Percentiles rank a stretch among this genome's conserved stretches.
Conservation (phyloP, 2,113 vertebrate species). For the Colaptes auratus region DNA sequence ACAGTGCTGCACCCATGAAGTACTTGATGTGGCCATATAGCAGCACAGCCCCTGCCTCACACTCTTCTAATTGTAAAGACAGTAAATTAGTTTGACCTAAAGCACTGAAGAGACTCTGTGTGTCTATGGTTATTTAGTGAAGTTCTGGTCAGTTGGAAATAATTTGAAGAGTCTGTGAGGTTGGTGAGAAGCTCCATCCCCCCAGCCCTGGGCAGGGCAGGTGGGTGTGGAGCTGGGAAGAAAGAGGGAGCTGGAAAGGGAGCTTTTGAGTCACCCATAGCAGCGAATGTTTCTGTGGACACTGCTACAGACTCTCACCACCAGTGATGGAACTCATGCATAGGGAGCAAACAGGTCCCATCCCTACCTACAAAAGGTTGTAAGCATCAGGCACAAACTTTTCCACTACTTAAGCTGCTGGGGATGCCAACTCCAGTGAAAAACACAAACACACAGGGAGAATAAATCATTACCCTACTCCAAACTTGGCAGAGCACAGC, state of each 20-base stretch:
- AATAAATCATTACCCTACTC: constrained; percentile 55
- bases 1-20: not conserved
- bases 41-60: not conserved
- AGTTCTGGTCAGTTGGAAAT: not conserved
- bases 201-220: not conserved
- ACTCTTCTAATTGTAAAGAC: not conserved
- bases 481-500: constrained; percentile 58
- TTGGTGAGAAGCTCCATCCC: not conserved
- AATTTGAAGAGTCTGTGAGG: not conserved
- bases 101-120: not conserved
- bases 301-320: not conserved
- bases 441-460: constrained; percentile 50
- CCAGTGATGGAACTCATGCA: not conserved
- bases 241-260: not conserved
- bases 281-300: not conserved
- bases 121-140: not conserved
- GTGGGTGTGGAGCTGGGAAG: not conserved
- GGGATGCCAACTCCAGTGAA: constrained; percentile 58
- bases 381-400: constrained; percentile 50
- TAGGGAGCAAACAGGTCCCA: not conserved
- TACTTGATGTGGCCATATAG: not conserved
- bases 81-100: not conserved
- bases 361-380: constrained; percentile 30
- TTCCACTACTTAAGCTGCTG: constrained; percentile 53
- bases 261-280: not conserved